Evolutionary conservation across 2,113 vertebrate species (phyloP).

Genomic region (Porphyrio hochstetteri): DNA sequence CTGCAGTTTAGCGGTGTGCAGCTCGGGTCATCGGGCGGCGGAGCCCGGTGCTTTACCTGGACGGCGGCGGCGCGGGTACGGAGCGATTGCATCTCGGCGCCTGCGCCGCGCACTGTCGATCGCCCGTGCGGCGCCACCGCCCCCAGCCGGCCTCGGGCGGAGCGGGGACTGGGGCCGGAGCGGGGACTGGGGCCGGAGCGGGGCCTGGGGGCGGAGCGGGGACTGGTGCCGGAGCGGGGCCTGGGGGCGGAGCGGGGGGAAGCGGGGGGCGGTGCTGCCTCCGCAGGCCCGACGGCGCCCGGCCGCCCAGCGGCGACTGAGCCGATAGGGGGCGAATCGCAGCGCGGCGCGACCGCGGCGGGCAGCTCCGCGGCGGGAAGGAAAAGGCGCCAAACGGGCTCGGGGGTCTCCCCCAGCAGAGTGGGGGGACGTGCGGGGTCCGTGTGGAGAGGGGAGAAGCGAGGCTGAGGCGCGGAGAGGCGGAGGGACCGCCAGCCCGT

Average conservation of each 20-base stretch:
- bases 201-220: not conserved
- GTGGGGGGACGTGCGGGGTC: no score
- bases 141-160: not conserved
- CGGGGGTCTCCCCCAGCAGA: not conserved
- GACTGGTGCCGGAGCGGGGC: not conserved
- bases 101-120: not conserved
- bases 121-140: constrained; percentile 18
- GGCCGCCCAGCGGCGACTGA: not conserved
- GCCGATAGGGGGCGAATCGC: not conserved
- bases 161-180: not conserved
- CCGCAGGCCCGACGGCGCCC: not conserved
- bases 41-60: not conserved
- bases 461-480: not conserved
- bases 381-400: constrained; percentile 88
- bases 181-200: not conserved
- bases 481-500: not conserved
- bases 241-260: not conserved
- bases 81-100: constrained; percentile 35
- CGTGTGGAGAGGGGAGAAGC: no score
- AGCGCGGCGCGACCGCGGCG: not conserved
- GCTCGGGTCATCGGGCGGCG: constrained; percentile 81
- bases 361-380: constrained; percentile 91
- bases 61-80: not conserved
- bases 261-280: not conserved
- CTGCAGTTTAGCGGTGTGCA: constrained; percentile 84